Evolutionary conservation across 2,888 invertebrate species (phyloP).

Genomic region (Crioceris asparagi): DNA sequence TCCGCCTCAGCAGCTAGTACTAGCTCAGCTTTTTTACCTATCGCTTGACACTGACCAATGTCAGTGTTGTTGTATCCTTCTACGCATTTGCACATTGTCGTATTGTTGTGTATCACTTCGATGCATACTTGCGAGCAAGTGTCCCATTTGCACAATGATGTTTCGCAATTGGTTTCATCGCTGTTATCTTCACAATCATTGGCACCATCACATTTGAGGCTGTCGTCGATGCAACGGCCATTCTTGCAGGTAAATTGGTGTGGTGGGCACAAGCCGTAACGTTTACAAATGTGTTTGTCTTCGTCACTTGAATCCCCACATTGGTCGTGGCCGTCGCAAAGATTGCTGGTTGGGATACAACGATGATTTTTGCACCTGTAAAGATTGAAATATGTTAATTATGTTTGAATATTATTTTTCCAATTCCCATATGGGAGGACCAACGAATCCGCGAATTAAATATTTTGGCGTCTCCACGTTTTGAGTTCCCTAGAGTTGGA

Average conservation of each 20-base stretch:
- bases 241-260: conserved; percentile 40
- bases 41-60: conserved; percentile 47
- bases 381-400: neutral
- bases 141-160: conserved; percentile 51
- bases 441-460: no score
- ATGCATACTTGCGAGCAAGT: conserved; percentile 71
- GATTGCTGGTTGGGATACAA: conserved; percentile 32
- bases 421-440: no score
- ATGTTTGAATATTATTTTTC: no score
- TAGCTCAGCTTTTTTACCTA: conserved; percentile 46
- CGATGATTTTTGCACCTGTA: conserved; percentile 32
- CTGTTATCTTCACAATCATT: conserved; percentile 46
- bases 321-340: conserved; percentile 65
- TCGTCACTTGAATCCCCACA: conserved; percentile 70
- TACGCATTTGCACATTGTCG: conserved; percentile 53
- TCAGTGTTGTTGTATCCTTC: conserved; percentile 43
- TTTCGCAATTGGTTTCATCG: conserved; percentile 33
- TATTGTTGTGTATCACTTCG: conserved; percentile 45
- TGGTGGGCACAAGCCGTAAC: conserved; percentile 30
- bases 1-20: conserved; percentile 54
- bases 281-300: conserved; percentile 28
- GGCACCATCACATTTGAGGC: conserved; percentile 46
- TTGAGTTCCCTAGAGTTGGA: no score
- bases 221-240: conserved; percentile 45
- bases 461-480: no score